Conservation (phyloP, 2,888 invertebrate species). For the Nomada flava region DNA sequence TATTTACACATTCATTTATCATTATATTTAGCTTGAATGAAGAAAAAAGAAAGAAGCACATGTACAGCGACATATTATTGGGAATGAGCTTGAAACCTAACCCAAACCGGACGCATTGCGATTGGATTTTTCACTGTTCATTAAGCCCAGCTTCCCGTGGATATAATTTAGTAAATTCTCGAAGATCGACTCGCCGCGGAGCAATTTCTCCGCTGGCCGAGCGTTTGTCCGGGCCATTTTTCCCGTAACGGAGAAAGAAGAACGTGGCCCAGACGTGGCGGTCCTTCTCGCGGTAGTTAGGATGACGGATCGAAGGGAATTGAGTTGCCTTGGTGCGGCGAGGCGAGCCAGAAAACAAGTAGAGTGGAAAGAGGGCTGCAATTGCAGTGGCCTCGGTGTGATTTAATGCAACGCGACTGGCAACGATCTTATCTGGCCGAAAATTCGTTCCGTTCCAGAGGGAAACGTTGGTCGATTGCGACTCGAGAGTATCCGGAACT, state of each 20-base stretch:
- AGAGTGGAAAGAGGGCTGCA: constrained; percentile 43
- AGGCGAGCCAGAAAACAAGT: constrained; percentile 53
- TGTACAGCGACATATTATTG: background rate
- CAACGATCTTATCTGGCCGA: constrained; percentile 31
- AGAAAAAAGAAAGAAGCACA: background rate
- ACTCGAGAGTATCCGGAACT: constrained; percentile 6
- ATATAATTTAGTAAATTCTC: background rate
- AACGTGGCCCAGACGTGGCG: background rate
- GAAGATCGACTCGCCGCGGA: background rate
- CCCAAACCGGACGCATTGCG: too few relatives aligned
- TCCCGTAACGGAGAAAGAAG: background rate
- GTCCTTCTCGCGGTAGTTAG: constrained; percentile 36
- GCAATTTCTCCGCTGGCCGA: constrained; percentile 5
- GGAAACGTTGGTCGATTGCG: background rate
- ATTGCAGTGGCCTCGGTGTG: constrained; percentile 33
- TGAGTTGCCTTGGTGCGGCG: constrained; percentile 47
- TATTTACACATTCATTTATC: background rate
- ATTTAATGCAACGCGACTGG: constrained; percentile 50
- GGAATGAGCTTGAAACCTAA: background rate
- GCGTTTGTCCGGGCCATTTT: constrained; percentile 5
- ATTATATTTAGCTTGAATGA: background rate
- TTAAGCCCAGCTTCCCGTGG: background rate
- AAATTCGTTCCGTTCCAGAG: constrained; percentile 5
- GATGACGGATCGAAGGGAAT: constrained; percentile 63
- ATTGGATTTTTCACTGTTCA: background rate